Evolutionary conservation across 2,797 vertebrate species (phyloP), one percentile per base, ranked within the genome.

Genomic region (Phrynocephalus guinanensis): DNA sequence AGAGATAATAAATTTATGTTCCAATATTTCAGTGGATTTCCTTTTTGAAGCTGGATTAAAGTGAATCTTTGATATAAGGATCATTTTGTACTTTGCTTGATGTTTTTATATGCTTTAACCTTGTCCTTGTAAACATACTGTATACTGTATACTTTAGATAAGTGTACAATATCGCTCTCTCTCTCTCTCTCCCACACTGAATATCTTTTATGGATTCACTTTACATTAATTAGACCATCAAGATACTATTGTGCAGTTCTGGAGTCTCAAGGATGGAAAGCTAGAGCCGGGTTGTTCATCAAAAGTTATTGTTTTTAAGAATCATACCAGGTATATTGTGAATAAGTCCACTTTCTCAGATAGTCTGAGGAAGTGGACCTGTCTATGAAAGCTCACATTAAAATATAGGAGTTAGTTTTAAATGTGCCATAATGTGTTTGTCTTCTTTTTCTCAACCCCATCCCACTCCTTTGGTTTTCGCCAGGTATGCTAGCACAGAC

Each of bases 11-110:
- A 86, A 66, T 91, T 88, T 92, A 63, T 91, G 81, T 84, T 89
- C 60, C 0, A 5, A 78, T 84, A 80, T 88, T 82, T 71, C 80
- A 44, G 76, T 89, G 87, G 70, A 90, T 90, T 91, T 33, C 72
- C 73, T 77, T 73, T 86, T 88, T 92, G 93, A 82, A 86, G 86
- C 78, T 91, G 38, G 38, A 44, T 92, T 78, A 48, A 73, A 91
- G 82, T 93, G 87, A 95, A 94, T 92, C 89, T 92, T 94, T 92
- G 2, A 94, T 92, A 81, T 91, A 82, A 33, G 3, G 2, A 90
- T 86, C n/a, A 90, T 24, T 82, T 73, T 44, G 52, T 79, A 9
- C 26, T 44, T 86, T n/a, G 60, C 22, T 86, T 50, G 68, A 86
- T 26, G 44, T 44, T 76, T 77, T 67, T 11, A 3, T 13, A 5